Conservation (phyloP, 2,113 vertebrate species). For the Mormoops blainvillei region DNA sequence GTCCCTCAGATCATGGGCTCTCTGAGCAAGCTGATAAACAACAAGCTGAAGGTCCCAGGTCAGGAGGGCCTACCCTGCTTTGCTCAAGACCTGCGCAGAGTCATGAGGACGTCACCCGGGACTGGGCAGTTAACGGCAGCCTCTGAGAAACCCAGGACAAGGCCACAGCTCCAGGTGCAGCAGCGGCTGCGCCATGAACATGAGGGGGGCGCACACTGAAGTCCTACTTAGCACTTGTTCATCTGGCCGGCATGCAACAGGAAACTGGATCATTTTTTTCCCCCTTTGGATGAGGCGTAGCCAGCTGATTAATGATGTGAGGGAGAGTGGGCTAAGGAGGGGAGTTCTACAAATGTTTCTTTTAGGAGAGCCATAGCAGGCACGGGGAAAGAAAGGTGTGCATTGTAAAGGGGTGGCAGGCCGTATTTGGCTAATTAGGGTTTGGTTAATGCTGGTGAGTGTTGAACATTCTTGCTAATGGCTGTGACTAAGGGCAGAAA, state of each 20-base stretch:
- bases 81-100: neutral
- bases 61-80: neutral
- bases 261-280: neutral
- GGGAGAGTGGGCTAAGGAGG: conserved; percentile 24
- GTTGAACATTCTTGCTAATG: conserved; percentile 55
- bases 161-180: neutral
- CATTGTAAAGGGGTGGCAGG: conserved; percentile 42
- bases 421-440: conserved; percentile 44
- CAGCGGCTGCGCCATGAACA: rapidly evolving
- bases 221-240: neutral
- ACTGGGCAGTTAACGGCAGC: neutral
- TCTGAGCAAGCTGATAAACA: neutral
- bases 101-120: neutral
- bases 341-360: neutral
- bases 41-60: neutral
- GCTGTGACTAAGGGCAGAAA: conserved; percentile 64
- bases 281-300: conserved; percentile 38
- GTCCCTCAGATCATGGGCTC: neutral
- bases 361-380: neutral
- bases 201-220: neutral
- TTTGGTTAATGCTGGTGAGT: conserved; percentile 51
- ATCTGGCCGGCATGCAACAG: neutral
- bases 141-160: neutral
- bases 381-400: conserved; percentile 37
- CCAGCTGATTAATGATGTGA: conserved; percentile 61